Base-by-base conservation (phyloP, 2,888 invertebrate species). In the Ferdinandea cuprea region DNA sequence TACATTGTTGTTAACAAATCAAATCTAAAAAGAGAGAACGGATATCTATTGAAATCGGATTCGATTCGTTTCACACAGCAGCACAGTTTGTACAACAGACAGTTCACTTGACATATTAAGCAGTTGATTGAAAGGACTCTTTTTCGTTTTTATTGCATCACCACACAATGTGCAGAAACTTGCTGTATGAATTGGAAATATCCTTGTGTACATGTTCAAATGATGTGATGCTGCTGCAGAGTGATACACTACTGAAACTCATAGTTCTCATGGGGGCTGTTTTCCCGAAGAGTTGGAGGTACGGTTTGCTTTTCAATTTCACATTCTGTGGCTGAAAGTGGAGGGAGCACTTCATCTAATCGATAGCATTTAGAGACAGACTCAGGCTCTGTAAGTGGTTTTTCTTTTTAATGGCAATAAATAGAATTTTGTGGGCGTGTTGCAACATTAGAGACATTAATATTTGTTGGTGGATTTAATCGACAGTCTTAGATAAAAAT, bases 51-150 rank as follows among this genome's bases (percentile, higher is more conserved):
- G 68, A 74, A 80, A 80, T 80, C 74, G 68, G 48, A 80, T 80
- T 69, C 50, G 19, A 78, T 48, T 72, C 30, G 19, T 2, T 25
- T 25, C 25, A 25, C 52, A 59, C 35, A 66, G 50, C 61, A 59
- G 35, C 59, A 54, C n/a, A n/a, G n/a, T n/a, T n/a, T n/a, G n/a
- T n/a, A n/a, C 19, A 9, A 5, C 1, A n/a, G 65, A 65, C 58
- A 54, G 40, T 54, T 59, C 81, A 76, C 81, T 81, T 81, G 81
- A 81, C 76, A 81, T 76, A 80, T 80, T 69, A 69, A 81, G 76
- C 58, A 71, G 69, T 81, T 69, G 63, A 81, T 76, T 76, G 81
- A 81, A 76, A 76, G 61, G 59, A 65, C 52, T 52, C 71, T 65
- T 76, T 65, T 80, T n/a, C 69, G 59, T 37, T 72, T 80, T 63